These are phyloP conservation scores for Enteromius argenteus DNA, from an alignment of 2,797 vertebrate genomes.

Conservation along the genomic window DNA sequence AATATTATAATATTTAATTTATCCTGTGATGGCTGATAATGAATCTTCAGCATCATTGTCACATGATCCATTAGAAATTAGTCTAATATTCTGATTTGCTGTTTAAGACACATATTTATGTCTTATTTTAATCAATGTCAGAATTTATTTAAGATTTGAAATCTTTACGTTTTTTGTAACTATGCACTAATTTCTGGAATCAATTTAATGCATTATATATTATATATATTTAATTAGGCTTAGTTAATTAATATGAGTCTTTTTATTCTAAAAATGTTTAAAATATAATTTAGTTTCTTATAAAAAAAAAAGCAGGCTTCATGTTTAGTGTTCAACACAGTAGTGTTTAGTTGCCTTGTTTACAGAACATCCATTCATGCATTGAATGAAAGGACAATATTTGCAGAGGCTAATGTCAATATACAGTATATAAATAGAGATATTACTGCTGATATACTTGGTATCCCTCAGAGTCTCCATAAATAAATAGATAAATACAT, in stretches of 20 bases:
- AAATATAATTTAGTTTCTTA: no score
- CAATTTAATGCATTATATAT: no score
- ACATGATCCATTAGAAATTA: not conserved
- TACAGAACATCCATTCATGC: not conserved
- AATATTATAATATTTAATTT: not conserved
- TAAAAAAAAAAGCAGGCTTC: no score
- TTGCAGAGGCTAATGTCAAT: constrained; percentile 2
- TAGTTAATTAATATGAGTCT: no score
- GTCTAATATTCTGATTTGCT: not conserved
- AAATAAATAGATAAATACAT: constrained; percentile 19
- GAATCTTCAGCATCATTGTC: not conserved
- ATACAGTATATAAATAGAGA: not conserved
- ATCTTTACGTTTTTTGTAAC: no score
- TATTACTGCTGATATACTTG: constrained; percentile 1
- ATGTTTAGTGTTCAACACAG: not conserved
- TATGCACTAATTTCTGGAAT: no score
- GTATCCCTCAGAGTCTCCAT: not conserved
- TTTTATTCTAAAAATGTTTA: no score
- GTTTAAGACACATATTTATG: not conserved
- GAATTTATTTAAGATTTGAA: no score
- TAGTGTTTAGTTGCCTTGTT: not conserved
- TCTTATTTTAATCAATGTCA: not conserved
- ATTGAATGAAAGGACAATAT: not conserved
- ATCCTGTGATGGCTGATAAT: not conserved
- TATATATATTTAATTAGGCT: no score